These are phyloP conservation scores for Triplophysa tibetana DNA, from an alignment of 2,113 vertebrate species.

Conservation along the genomic window DNA sequence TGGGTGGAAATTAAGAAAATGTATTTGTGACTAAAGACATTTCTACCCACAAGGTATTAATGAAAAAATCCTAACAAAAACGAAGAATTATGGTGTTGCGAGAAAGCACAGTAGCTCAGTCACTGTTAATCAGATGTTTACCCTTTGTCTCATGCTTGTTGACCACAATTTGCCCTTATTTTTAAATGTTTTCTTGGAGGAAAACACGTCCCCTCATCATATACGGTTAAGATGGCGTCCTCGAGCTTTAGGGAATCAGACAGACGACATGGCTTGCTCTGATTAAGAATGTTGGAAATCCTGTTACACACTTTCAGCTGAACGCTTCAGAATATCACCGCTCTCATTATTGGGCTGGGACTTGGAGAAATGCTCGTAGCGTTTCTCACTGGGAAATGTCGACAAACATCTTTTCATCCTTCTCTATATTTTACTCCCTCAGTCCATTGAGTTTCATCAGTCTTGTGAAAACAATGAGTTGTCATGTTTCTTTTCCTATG, in stretches of 20 bases:
- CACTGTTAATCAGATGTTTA: slow-evolving; percentile 48
- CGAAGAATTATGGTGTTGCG: slow-evolving; percentile 10
- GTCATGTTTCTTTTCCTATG: slow-evolving; percentile 24
- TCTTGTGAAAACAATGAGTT: slow-evolving; percentile 33
- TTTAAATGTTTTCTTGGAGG: slow-evolving; percentile 16
- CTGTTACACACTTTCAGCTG: slow-evolving; percentile 72
- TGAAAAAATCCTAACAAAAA: slow-evolving; percentile 4
- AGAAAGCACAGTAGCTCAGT: slow-evolving; percentile 4
- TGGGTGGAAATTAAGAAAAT: not conserved
- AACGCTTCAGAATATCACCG: slow-evolving; percentile 67
- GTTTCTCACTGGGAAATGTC: slow-evolving; percentile 58
- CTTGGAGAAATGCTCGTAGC: slow-evolving; percentile 55
- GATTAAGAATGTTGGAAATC: slow-evolving; percentile 77
- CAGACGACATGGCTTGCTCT: slow-evolving; percentile 53
- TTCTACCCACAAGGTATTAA: slow-evolving; percentile 14
- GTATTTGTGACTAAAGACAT: not conserved
- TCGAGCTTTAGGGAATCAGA: slow-evolving; percentile 36
- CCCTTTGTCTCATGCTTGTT: slow-evolving; percentile 36
- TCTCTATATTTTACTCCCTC: slow-evolving; percentile 31
- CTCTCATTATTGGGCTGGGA: slow-evolving; percentile 67
- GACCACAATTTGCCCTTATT: slow-evolving; percentile 25
- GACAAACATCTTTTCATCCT: slow-evolving; percentile 42
- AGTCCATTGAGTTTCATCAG: slow-evolving; percentile 32
- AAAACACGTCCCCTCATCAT: slow-evolving; percentile 14
- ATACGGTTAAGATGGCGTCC: slow-evolving; percentile 27